Conservation (phyloP, 30 jellyfish, hydroid and myxozoan species). For the Mastigias papua region DNA sequence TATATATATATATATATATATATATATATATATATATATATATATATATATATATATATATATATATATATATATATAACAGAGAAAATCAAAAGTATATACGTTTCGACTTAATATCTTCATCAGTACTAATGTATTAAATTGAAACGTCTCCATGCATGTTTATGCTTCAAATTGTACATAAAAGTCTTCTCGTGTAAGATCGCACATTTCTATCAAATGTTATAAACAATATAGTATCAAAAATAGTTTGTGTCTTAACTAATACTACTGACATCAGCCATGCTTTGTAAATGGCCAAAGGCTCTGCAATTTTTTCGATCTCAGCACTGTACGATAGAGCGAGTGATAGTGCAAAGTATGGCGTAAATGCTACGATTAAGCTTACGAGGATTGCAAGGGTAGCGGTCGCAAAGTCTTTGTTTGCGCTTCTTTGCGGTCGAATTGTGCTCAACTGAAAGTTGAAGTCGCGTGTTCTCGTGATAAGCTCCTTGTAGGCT, state of each 20-base stretch:
- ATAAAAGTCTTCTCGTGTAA: not conserved
- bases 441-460: not conserved
- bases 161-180: too few relatives aligned
- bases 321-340: not conserved
- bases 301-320: not conserved
- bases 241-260: not conserved
- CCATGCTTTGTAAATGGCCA: not conserved
- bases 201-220: not conserved
- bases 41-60: too few relatives aligned
- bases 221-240: not conserved
- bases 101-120: too few relatives aligned
- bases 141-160: too few relatives aligned
- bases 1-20: too few relatives aligned
- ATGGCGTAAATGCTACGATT: not conserved
- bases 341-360: not conserved
- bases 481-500: conserved; percentile 17
- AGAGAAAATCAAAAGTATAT: too few relatives aligned
- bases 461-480: not conserved
- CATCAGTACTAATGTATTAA: too few relatives aligned
- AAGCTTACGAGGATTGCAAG: conserved; percentile 19
- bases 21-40: too few relatives aligned
- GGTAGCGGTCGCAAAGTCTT: conserved; percentile 29
- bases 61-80: too few relatives aligned
- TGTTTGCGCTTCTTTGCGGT: conserved; percentile 10
- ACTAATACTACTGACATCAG: not conserved